Evolutionary conservation across 1,140 invertebrate genomes (phyloP), one percentile per base, ranked within the genome.

Genomic region (Octopus sinensis): DNA sequence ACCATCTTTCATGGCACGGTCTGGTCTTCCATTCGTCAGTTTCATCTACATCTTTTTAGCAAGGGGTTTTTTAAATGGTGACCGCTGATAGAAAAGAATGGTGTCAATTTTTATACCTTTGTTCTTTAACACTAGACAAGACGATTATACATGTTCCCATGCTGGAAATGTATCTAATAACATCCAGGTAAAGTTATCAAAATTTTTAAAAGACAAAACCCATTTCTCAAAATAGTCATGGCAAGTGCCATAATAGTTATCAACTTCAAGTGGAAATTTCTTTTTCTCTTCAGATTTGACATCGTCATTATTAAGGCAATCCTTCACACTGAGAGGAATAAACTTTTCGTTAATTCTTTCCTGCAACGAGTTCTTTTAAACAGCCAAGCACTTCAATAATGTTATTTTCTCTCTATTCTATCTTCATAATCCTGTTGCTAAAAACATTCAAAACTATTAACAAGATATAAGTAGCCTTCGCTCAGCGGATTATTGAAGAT

Each of bases 401-500:
- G n/a, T 1, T n/a, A 1, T 68, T 68, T 68, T 68, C 62, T n/a
- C 62, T 68, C n/a, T 68, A 13, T 68, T n/a, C 62, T 13, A 68
- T 68, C n/a, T 68, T 12, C 1, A 68, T 12, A n/a, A 68, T 68
- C n/a, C n/a, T 68, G 62, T n/a, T 68, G 62, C n/a, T n/a, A 3
- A 68, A 68, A 68, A 68, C n/a, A 68, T n/a, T 68, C 62, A 43
- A 68, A n/a, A n/a, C 62, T 68, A 68, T 68, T 1, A 68, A 68
- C 62, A 12, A 68, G 62, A n/a, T n/a, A 68, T n/a, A 68, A n/a
- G n/a, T 68, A 68, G n/a, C 1, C 62, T 68, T 68, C 62, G n/a
- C 62, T 68, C 62, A 68, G n/a, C n/a, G 62, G 62, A 68, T 68
- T n/a, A n/a, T n/a, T n/a, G n/a, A n/a, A n/a, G n/a, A 68, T 68